These are phyloP conservation scores for Drosophila nannoptera DNA, from an alignment of 1,140 invertebrate genomes.

Conservation along the genomic window DNA sequence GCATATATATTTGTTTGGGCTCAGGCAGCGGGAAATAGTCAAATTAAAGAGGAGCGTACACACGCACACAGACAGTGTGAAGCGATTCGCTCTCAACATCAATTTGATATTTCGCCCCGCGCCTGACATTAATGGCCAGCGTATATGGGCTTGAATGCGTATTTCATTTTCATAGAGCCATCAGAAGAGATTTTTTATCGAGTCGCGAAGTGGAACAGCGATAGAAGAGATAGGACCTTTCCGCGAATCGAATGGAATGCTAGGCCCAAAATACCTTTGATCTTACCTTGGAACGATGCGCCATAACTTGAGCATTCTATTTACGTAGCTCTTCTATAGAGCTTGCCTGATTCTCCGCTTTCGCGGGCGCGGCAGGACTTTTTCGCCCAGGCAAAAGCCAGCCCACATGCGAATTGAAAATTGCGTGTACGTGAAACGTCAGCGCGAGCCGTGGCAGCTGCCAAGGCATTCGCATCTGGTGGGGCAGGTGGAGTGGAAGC, in stretches of 20 bases:
- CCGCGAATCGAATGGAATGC: too few species aligned
- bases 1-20: conserved; percentile 27
- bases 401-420: conserved; percentile 32
- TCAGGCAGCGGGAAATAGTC: conserved; percentile 41
- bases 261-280: too few species aligned
- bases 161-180: background rate
- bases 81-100: conserved; percentile 37
- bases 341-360: too few species aligned
- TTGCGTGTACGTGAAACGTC: conserved; percentile 33
- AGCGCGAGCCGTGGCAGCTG: background rate
- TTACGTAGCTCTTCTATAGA: too few species aligned
- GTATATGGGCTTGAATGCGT: conserved; percentile 2
- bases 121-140: conserved; percentile 54
- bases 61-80: background rate
- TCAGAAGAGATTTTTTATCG: conserved; percentile 8
- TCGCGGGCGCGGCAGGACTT: too few species aligned
- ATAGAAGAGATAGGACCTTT: too few species aligned
- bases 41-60: conserved; percentile 50
- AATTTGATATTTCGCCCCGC: conserved; percentile 21
- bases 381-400: background rate
- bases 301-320: too few species aligned
- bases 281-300: too few species aligned
- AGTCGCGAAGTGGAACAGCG: background rate
- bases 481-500: too few species aligned
- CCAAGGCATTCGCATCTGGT: too few species aligned